phyloP scores from a whole-genome alignment of 2,113 vertebrate species.

The Agelaius phoeniceus region DNA sequence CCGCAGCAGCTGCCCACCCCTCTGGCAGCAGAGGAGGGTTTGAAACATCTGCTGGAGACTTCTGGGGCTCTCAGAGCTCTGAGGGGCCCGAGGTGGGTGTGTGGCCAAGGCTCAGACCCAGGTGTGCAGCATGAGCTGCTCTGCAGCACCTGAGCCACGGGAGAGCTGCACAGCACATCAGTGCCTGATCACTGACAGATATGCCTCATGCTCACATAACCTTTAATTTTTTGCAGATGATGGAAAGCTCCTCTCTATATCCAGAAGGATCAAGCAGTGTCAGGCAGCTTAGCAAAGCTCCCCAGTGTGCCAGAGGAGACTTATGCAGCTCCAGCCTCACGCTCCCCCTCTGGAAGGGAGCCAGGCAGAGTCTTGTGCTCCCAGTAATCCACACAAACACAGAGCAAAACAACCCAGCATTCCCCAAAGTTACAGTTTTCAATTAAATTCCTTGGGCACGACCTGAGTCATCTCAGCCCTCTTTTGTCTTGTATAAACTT shows the following conservation, averaged over 20 bases:
- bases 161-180: rapidly evolving
- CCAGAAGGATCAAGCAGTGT: background rate
- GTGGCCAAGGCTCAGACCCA: background rate
- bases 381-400: slow-evolving; percentile 8
- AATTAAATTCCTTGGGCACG: slow-evolving; percentile 21
- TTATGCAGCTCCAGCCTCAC: background rate
- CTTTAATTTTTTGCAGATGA: slow-evolving; percentile 38
- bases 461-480: background rate
- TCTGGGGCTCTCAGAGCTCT: background rate
- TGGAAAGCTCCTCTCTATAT: background rate
- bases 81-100: rapidly evolving
- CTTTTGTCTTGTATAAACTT: background rate
- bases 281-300: slow-evolving; percentile 5
- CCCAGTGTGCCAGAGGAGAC: background rate
- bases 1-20: background rate
- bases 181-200: background rate
- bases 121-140: background rate
- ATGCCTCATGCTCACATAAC: background rate
- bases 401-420: background rate
- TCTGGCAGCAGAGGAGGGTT: background rate
- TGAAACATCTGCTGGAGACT: background rate
- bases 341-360: background rate
- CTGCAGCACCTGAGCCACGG: background rate
- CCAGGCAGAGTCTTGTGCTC: slow-evolving; percentile 14
- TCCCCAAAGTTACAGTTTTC: background rate